phyloP scores from a whole-genome alignment of 2,888 invertebrate species.

The Amaurobius ferox region DNA sequence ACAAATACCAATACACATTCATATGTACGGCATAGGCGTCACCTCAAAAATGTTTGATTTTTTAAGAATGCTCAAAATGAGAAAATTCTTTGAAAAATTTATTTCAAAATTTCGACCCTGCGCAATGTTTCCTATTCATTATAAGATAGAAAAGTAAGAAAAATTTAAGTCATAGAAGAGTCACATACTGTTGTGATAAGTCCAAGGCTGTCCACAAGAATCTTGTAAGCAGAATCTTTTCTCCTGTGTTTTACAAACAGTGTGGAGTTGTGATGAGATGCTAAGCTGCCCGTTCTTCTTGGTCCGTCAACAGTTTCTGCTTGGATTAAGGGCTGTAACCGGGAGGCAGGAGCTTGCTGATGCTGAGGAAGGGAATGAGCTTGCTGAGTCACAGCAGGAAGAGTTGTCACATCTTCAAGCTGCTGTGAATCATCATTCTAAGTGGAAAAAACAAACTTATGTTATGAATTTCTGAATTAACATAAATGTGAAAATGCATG shows the following conservation, averaged over 20 bases:
- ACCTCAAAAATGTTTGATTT: no score
- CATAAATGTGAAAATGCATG: no score
- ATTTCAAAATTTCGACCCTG: no score
- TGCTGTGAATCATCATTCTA: conserved; percentile 35
- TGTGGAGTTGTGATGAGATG: conserved; percentile 44
- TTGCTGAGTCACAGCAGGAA: conserved; percentile 47
- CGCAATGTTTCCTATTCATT: no score
- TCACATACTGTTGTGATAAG: conserved; percentile 87
- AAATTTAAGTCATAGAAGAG: no score
- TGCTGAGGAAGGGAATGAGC: conserved; percentile 32
- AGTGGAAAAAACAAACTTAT: no score
- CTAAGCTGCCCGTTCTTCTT: conserved; percentile 34
- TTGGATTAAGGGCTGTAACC: conserved; percentile 38
- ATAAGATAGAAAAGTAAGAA: no score
- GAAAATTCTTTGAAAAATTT: no score
- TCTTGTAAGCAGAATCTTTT: conserved; percentile 86
- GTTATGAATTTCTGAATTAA: no score
- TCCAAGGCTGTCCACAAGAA: conserved; percentile 88
- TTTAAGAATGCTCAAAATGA: no score
- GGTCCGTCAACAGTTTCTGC: conserved; percentile 49
- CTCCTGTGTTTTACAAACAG: conserved; percentile 61
- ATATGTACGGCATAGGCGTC: no score
- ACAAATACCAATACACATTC: no score
- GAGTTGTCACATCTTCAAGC: conserved; percentile 40
- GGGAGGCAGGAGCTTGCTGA: conserved; percentile 24